phyloP scores from a whole-genome alignment of 92 coral and sea anemone species.

The Epizoanthus fatuus region DNA sequence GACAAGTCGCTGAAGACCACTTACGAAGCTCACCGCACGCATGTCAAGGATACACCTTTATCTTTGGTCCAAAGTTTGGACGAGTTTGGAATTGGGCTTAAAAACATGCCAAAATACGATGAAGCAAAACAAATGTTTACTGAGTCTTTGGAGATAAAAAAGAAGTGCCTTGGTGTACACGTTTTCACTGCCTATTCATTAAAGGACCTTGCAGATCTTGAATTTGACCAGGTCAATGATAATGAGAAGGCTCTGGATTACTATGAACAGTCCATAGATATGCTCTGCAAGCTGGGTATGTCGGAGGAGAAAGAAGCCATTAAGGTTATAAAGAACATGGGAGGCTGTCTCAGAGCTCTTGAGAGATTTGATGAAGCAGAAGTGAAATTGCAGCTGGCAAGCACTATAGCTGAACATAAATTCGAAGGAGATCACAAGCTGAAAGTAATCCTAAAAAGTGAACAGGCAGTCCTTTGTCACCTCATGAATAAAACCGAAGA shows the following conservation, averaged over 20 bases:
- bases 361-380: slow-evolving; percentile 34
- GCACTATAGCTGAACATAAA: slow-evolving; percentile 25
- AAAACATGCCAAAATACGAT: not conserved
- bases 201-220: slow-evolving; percentile 46
- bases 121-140: not conserved
- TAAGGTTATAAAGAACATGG: slow-evolving; percentile 43
- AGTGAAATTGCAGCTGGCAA: slow-evolving; percentile 6
- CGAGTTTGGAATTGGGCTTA: not conserved
- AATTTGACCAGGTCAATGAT: not conserved
- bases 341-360: slow-evolving; percentile 7
- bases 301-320: slow-evolving; percentile 38
- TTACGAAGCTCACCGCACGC: not conserved
- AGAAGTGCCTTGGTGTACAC: slow-evolving; percentile 28
- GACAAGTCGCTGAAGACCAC: not conserved
- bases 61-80: slow-evolving; percentile 8
- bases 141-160: slow-evolving; percentile 10
- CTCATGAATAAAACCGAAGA: not conserved
- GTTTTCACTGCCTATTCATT: slow-evolving; percentile 46
- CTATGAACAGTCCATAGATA: slow-evolving; percentile 4
- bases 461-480: slow-evolving; percentile 22
- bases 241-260: not conserved
- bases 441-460: slow-evolving; percentile 39
- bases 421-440: slow-evolving; percentile 28
- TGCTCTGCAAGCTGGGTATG: slow-evolving; percentile 8
- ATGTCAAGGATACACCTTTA: not conserved